phyloP scores from a whole-genome alignment of 2,113 vertebrate species.

The Pygoscelis adeliae region DNA sequence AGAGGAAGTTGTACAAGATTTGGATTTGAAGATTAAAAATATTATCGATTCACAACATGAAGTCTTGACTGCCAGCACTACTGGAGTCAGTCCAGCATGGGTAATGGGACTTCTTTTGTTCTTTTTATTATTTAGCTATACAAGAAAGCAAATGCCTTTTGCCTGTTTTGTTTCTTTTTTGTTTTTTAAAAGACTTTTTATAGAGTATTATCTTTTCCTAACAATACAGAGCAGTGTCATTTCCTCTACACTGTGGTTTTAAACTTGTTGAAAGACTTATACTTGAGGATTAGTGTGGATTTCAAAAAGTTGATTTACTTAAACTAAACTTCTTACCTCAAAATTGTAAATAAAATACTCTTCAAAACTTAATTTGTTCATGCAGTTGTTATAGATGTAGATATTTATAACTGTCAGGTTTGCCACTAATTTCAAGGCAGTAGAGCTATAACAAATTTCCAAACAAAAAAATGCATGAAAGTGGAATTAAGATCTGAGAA shows the following conservation, averaged over 20 bases:
- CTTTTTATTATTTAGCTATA: conserved; percentile 29
- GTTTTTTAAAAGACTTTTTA: not conserved
- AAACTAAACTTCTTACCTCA: not conserved
- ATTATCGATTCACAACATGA: conserved; percentile 77
- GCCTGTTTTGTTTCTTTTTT: not conserved
- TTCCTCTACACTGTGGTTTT: conserved; percentile 25
- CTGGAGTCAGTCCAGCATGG: conserved; percentile 90
- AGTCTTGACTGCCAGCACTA: conserved; percentile 39
- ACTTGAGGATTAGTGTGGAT: not conserved
- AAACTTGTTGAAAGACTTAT: not conserved
- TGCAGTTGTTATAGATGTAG: not conserved
- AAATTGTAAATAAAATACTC: not conserved
- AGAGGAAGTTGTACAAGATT: conserved; percentile 80
- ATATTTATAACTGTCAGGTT: not conserved
- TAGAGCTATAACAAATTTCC: not conserved
- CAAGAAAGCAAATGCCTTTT: conserved; percentile 16
- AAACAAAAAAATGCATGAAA: not conserved
- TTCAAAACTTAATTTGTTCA: not conserved
- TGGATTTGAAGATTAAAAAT: conserved; percentile 86
- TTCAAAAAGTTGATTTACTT: not conserved
- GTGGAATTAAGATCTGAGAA: not conserved
- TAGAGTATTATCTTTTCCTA: not conserved
- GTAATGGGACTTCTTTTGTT: conserved; percentile 78
- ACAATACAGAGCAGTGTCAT: not conserved
- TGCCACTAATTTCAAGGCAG: not conserved